A percentile compares a stretch with the other conserved stretches of the same genome.
Conservation (phyloP, 2,888 invertebrate genomes). For the Doris montereyensis region DNA sequence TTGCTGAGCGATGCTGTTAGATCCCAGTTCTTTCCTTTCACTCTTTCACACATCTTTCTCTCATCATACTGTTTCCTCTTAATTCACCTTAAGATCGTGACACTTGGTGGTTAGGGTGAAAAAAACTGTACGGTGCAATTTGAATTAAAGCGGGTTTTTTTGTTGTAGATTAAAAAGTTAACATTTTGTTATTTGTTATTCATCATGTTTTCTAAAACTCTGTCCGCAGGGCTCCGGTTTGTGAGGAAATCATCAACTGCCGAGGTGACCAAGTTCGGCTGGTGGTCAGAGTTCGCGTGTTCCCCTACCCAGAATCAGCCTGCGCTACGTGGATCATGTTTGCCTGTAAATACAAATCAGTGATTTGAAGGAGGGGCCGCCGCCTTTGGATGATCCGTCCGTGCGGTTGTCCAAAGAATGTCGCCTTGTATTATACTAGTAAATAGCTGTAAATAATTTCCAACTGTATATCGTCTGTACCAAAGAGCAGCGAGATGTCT, state of each 20-base stretch:
- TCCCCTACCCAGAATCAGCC: slow-evolving; percentile 70
- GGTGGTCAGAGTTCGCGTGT: slow-evolving; percentile 69
- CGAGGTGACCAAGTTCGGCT: slow-evolving; percentile 71
- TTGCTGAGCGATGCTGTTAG: no score
- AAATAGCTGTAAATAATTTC: not conserved
- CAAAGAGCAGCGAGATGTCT: no score
- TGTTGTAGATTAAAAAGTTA: not conserved
- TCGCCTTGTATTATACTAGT: not conserved
- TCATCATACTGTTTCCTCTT: no score
- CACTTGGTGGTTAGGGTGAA: no score
- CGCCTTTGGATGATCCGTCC: not conserved
- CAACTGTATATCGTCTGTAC: no score
- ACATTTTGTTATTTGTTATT: not conserved
- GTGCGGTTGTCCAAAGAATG: not conserved
- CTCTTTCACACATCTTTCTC: no score
- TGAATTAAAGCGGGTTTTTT: no score
- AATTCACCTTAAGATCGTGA: no score
- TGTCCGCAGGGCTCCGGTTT: slow-evolving; percentile 53
- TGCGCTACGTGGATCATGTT: slow-evolving; percentile 73
- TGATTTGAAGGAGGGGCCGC: slow-evolving; percentile 55
- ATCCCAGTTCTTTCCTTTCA: no score
- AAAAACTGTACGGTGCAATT: no score
- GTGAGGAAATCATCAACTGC: slow-evolving; percentile 72
- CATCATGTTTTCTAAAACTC: not conserved
- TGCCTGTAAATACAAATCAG: slow-evolving; percentile 72